These are phyloP conservation scores for Tanaodytes sp. DNA, from an alignment of 2,888 invertebrate species.

Conservation along the genomic window DNA sequence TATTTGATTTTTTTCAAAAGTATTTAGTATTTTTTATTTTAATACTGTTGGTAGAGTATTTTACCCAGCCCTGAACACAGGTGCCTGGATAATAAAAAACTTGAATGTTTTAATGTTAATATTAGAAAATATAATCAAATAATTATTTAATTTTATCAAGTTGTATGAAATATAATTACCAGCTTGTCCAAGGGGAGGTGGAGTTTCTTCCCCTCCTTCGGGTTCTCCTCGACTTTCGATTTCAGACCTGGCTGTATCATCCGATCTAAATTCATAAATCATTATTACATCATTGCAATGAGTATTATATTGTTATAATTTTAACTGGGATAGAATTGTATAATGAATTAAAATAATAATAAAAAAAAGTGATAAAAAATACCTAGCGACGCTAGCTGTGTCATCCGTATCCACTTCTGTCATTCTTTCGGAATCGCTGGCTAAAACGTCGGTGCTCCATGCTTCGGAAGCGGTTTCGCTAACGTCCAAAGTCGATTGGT, in stretches of 20 bases:
- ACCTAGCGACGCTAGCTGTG: slow-evolving; percentile 78
- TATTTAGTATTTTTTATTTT: no score
- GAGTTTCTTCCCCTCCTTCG: slow-evolving; percentile 72
- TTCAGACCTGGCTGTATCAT: slow-evolving; percentile 81
- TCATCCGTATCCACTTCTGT: slow-evolving; percentile 87
- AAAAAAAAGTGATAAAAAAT: slow-evolving; percentile 37
- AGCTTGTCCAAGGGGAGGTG: slow-evolving; percentile 63
- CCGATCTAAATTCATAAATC: slow-evolving; percentile 75
- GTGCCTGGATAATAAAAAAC: no score
- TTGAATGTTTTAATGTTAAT: no score
- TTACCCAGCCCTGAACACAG: no score
- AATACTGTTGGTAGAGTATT: no score
- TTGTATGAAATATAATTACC: no score
- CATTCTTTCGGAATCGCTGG: slow-evolving; percentile 92
- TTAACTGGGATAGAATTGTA: slow-evolving; percentile 4
- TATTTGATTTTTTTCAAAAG: no score
- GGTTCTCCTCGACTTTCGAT: slow-evolving; percentile 73
- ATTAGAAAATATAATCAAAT: no score
- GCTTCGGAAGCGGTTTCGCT: slow-evolving; percentile 97
- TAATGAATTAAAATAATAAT: neutral
- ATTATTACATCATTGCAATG: no score
- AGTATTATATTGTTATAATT: no score
- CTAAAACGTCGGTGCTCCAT: slow-evolving; percentile 97
- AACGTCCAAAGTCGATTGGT: slow-evolving; percentile 79
- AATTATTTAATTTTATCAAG: no score